Evolutionary conservation across 2,888 invertebrate genomes (phyloP).

Genomic region (Horisme vitalbata): DNA sequence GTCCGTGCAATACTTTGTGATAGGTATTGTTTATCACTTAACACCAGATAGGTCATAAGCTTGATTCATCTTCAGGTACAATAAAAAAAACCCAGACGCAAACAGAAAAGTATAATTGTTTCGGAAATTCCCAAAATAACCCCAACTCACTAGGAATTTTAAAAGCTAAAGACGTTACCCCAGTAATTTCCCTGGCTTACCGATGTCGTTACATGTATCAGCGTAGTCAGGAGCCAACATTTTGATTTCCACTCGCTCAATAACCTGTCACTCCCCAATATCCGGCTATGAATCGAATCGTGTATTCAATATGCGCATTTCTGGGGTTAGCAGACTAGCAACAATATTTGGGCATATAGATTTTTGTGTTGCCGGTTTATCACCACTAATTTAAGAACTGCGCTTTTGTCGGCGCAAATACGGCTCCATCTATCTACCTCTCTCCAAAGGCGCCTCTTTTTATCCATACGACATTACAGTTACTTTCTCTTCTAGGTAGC

Average conservation of each 20-base stretch:
- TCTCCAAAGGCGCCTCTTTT: no score
- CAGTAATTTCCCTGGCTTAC: conserved; percentile 46
- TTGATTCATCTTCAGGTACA: no score
- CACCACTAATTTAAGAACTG: no score
- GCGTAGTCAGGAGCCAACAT: conserved; percentile 43
- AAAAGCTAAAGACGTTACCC: conserved; percentile 35
- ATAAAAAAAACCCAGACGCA: not conserved
- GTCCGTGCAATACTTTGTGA: no score
- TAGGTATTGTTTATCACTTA: no score
- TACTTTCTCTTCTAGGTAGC: no score
- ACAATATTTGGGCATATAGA: not conserved
- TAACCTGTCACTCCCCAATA: conserved; percentile 63
- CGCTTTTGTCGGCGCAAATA: no score
- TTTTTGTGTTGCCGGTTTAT: no score
- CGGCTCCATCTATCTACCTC: no score
- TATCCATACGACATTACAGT: no score
- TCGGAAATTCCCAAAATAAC: conserved; percentile 5
- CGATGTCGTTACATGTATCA: conserved; percentile 56
- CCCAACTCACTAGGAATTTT: conserved; percentile 5
- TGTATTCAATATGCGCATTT: conserved; percentile 31
- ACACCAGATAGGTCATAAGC: no score
- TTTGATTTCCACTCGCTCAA: conserved; percentile 55
- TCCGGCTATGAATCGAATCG: conserved; percentile 64
- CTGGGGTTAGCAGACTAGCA: conserved; percentile 10
- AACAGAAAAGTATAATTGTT: conserved; percentile 4